Base-by-base conservation (phyloP, 1,140 invertebrate species). In the Atta texana region DNA sequence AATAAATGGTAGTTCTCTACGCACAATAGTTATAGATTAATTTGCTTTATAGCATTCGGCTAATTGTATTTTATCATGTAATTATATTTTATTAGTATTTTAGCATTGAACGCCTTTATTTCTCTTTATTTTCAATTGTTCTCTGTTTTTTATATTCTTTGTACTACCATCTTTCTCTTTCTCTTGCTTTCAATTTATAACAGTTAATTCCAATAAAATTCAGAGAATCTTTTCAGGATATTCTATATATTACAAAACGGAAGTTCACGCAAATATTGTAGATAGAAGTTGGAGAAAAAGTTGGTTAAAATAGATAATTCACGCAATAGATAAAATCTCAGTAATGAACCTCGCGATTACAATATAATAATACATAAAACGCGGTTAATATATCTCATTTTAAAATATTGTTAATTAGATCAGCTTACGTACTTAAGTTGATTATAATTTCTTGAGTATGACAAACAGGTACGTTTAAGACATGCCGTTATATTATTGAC, bases 401-500 rank as follows among this genome's bases (percentile, higher is more conserved):
- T 39, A 51, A 78, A 78, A 51, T 21, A 78, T 78, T 78, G 39
- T 64, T 77, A 74, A 63, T 66, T 39, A 44, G 12, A 57, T 81
- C 51, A 39, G 10, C 21, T 81, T 57, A 61, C 18, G 14, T 72
- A 75, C 8, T 59, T 57, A 57, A 61, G 55, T 84, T 63, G 39
- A 75, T 84, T 51, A 75, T 61, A 80, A 49, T 61, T 75, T 84
- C 55, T 63, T 61, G 80, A 84, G 69, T 84, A 84, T 84, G 69
- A 75, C 39, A 61, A 51, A 75, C 80, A 84, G 80, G 80, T 84
- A 84, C 80, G 39, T 84, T 84, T 75, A 84, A 84, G 78, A 84
- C 69, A 61, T 74, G 69, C 80, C 76, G 44, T 92, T 72, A 66
- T 92, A 92, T 92, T 92, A 82, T 85, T 87, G 76, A 88, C 24